A percentile compares a stretch with the other conserved stretches of the same genome.
These are phyloP conservation scores for Didymodactylos carnosus DNA, from an alignment of 2,888 invertebrate genomes.

Conservation along the genomic window DNA sequence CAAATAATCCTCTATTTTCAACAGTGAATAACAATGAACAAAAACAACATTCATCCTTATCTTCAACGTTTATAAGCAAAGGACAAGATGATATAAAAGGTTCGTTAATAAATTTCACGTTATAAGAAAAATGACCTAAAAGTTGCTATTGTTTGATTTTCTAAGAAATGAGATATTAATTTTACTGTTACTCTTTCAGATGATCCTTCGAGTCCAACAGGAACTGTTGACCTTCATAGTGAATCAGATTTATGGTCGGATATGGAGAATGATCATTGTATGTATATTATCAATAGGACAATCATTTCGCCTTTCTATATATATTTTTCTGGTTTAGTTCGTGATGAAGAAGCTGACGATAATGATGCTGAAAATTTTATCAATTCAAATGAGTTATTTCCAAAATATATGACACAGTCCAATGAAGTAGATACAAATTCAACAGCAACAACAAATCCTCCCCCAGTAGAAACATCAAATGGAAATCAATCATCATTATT, in stretches of 20 bases:
- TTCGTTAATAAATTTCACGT: too few species aligned
- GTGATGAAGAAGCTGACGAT: not conserved
- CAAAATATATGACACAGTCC: too few species aligned
- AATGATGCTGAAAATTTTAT: not conserved
- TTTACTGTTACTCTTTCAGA: not conserved
- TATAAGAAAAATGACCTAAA: too few species aligned
- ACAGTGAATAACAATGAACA: not conserved
- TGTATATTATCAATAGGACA: too few species aligned
- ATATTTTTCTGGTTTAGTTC: not conserved
- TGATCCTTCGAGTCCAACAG: not conserved
- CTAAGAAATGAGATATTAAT: not conserved
- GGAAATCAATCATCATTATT: slow-evolving; percentile 37
- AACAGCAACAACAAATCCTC: not conserved
- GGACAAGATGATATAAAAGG: not conserved
- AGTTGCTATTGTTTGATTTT: too few species aligned
- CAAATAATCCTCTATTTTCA: not conserved
- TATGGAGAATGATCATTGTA: too few species aligned
- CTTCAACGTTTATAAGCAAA: not conserved
- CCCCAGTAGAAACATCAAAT: not conserved
- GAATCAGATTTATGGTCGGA: not conserved
- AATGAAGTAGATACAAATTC: too few species aligned
- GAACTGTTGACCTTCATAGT: not conserved
- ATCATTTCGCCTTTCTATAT: too few species aligned
- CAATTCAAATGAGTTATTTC: too few species aligned
- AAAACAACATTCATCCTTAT: not conserved